A percentile compares a stretch with the other conserved stretches of the same genome.
phyloP scores from a whole-genome alignment of 2,888 invertebrate genomes.

The Caenorhabditis virilis region DNA sequence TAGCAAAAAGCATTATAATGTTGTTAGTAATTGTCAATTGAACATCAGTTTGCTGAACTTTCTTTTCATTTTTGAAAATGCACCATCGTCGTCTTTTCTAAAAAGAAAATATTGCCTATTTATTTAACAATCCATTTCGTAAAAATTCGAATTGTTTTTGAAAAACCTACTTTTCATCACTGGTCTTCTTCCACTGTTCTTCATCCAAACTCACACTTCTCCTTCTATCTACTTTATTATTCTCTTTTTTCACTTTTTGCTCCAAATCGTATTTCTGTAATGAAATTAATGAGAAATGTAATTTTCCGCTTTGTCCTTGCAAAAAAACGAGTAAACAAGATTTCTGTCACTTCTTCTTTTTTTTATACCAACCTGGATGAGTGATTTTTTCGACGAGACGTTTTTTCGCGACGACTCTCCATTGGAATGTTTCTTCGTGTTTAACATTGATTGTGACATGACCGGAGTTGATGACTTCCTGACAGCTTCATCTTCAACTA shows the following conservation, averaged over 20 bases:
- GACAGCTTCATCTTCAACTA: conserved; percentile 22
- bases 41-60: conserved; percentile 45
- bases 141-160: background rate
- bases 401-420: too few species aligned
- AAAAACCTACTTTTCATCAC: background rate
- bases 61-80: conserved; percentile 40
- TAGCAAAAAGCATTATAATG: too few species aligned
- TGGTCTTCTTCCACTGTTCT: conserved; percentile 28
- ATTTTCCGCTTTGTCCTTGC: background rate
- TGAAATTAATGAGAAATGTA: background rate
- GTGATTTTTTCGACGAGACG: conserved; percentile 4
- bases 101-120: too few species aligned
- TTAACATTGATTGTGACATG: conserved; percentile 11
- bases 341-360: too few species aligned
- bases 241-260: conserved; percentile 3
- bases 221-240: conserved; percentile 6
- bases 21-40: too few species aligned
- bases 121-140: background rate
- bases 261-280: conserved; percentile 30
- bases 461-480: conserved; percentile 19
- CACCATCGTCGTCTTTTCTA: conserved; percentile 26
- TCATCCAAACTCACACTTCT: conserved; percentile 24
- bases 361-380: conserved; percentile 2
- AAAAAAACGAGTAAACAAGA: too few species aligned
- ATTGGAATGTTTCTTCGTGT: background rate